Evolutionary conservation across 2,113 vertebrate genomes (phyloP).

Genomic region (Hemicordylus capensis): DNA sequence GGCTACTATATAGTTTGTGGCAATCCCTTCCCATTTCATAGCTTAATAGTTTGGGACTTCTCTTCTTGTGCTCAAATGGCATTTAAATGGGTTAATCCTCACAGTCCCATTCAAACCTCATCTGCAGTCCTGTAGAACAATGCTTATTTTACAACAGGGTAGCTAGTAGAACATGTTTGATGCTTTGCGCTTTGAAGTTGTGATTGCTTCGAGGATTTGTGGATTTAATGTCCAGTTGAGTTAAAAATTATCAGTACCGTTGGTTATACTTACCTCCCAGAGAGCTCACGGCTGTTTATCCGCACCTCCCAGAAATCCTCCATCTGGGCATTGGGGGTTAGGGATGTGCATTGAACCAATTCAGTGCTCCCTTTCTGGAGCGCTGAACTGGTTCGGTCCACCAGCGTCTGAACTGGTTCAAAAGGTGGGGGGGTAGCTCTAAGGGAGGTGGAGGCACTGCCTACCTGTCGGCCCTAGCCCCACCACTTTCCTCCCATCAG

Average conservation of each 20-base stretch:
- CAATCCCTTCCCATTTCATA: not conserved
- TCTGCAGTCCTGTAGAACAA: not conserved
- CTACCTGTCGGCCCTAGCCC: too few relatives aligned
- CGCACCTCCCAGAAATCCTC: too few relatives aligned
- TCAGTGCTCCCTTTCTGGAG: too few relatives aligned
- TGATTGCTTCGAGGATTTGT: not conserved
- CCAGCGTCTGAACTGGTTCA: too few relatives aligned
- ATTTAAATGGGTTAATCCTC: not conserved
- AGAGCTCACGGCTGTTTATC: too few relatives aligned
- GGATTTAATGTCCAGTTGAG: not conserved
- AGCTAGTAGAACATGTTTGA: not conserved
- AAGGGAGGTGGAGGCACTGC: too few relatives aligned
- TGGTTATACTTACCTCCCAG: not conserved
- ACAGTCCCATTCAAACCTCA: not conserved
- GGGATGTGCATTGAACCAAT: too few relatives aligned
- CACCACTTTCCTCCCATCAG: too few relatives aligned
- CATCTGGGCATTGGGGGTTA: too few relatives aligned
- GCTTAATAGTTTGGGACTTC: not conserved
- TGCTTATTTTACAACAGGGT: not conserved
- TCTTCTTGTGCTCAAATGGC: not conserved
- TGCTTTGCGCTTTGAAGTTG: not conserved
- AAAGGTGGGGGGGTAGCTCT: too few relatives aligned
- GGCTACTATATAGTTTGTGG: not conserved
- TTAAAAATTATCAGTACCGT: not conserved
- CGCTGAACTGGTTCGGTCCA: too few relatives aligned